Evolutionary conservation across 2,797 vertebrate species (phyloP), one percentile per base, ranked within the genome.

Genomic region (Cheirogaleus major): DNA sequence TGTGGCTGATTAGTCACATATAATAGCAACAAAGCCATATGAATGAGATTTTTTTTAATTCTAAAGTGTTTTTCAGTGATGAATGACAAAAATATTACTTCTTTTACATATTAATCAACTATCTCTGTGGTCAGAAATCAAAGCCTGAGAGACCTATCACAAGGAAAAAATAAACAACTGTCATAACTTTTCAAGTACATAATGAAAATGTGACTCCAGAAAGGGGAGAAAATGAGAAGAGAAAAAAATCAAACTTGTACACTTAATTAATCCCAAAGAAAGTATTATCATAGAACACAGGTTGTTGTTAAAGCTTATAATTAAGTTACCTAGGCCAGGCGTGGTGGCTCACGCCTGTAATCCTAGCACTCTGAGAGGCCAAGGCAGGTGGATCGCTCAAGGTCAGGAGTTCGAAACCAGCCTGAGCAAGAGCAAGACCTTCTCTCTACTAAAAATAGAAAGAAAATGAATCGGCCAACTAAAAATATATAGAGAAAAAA

Each of bases 191-290:
- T 75, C 32, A 83, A 90, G 72, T 32, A 93, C 3, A 13, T 76
- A 89, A 85, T 69, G 32, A 97, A 96, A 87, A 81, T 59, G 3
- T 92, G 38, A 88, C 10, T 88, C 52, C 41, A 92, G 23, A 95
- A 95, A 91, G 63, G 15, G 93, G 25, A 87, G 12, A 94, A 91
- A 86, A 90, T 89, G 30, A 84, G 25, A 57, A 75, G 23, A 6
- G 6, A 5, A 50, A 57, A 48, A 95, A 84, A 84, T 27, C 9
- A 84, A 91, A 67, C 30, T 35, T 91, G 38, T 50, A 43, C 1
- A 76, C 52, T 88, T 94, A 93, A 95, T 91, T 90, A 96, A 93
- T 85, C 75, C 84, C 81, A 92, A 82, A 88, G 61, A 93, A 94
- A 97, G 27, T 61, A 35, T 67, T 67, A 95, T 80, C 45, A 91